Evolutionary conservation across 2,113 vertebrate genomes (phyloP).

Genomic region (Sakesphorus luctuosus): DNA sequence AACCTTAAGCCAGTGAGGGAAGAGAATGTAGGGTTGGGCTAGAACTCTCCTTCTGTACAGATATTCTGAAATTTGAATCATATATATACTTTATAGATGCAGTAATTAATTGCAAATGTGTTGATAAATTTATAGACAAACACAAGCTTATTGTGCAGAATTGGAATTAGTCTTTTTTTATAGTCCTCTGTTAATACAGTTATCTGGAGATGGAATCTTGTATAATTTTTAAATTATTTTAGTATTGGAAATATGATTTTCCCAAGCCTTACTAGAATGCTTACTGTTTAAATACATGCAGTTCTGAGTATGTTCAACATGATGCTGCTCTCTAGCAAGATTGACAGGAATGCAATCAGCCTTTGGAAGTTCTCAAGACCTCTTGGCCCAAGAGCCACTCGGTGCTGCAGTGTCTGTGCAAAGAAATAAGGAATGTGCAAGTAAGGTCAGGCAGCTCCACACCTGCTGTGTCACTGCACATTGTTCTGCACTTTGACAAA

Average conservation of each 20-base stretch:
- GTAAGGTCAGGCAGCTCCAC: not conserved
- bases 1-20: not conserved
- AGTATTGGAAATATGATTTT: not conserved
- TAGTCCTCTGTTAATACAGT: not conserved
- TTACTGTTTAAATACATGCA: not conserved
- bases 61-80: not conserved
- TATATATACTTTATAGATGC: not conserved
- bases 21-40: not conserved
- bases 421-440: not conserved
- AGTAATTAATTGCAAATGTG: not conserved
- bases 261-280: not conserved
- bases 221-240: not conserved
- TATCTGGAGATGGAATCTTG: not conserved
- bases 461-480: accelerated
- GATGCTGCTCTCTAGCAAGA: not conserved
- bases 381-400: accelerated
- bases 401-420: not conserved
- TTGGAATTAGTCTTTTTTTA: not conserved
- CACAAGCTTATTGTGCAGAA: not conserved
- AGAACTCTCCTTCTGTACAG: not conserved
- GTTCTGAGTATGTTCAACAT: not conserved
- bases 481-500: not conserved
- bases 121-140: not conserved
- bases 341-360: not conserved
- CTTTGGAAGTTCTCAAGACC: not conserved